phyloP scores from a whole-genome alignment of 2,113 vertebrate species.

The Pelecanus crispus region DNA sequence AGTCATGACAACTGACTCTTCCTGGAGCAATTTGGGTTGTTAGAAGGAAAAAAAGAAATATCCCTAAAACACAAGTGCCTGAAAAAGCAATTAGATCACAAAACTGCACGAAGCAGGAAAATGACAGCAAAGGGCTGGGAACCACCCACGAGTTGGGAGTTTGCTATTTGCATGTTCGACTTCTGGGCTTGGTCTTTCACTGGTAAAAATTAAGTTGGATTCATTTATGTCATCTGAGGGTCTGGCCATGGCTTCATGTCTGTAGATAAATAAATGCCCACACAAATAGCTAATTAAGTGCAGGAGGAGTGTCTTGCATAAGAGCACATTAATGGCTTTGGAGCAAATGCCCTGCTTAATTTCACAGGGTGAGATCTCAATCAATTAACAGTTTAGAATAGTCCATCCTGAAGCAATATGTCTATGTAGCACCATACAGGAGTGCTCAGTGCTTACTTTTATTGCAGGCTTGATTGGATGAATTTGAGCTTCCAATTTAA shows the following conservation, averaged over 20 bases:
- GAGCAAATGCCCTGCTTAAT: background rate
- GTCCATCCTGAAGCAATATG: background rate
- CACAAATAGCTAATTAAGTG: slow-evolving; percentile 19
- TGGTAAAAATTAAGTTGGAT: background rate
- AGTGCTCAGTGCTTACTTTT: background rate
- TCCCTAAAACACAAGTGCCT: background rate
- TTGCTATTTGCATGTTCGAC: background rate
- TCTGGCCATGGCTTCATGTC: background rate
- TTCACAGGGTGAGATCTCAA: background rate
- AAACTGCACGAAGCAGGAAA: background rate
- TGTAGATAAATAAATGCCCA: slow-evolving; percentile 1
- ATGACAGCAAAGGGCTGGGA: background rate
- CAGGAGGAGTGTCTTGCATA: slow-evolving; percentile 13
- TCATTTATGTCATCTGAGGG: background rate
- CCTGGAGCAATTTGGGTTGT: background rate
- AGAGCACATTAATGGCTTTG: background rate
- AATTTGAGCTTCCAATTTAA: background rate
- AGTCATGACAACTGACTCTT: slow-evolving; percentile 28
- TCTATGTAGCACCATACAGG: accelerated
- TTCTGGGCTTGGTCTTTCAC: background rate
- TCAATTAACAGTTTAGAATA: background rate
- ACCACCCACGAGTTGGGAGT: background rate
- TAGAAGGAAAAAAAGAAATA: background rate
- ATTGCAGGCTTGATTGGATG: background rate
- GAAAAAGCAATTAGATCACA: background rate